A percentile compares a stretch with the other conserved stretches of the same genome.
phyloP scores from a whole-genome alignment of 2,888 invertebrate genomes.

The Oegoconia quadripuncta region DNA sequence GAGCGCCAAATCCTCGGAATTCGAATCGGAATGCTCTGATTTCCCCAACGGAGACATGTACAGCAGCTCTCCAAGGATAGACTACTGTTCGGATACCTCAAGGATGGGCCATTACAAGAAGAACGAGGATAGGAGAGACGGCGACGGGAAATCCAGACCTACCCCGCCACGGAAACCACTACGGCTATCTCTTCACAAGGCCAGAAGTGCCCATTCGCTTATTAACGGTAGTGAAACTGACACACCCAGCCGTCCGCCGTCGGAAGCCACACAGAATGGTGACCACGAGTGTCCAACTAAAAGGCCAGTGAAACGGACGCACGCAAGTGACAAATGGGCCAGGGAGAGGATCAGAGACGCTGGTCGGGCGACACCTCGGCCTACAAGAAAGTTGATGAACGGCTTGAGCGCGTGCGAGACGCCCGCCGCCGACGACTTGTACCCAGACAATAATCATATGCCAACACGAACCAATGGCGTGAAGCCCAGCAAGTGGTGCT shows the following conservation, averaged over 20 bases:
- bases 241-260: slow-evolving; percentile 46
- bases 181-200: slow-evolving; percentile 89
- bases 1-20: slow-evolving; percentile 86
- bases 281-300: slow-evolving; percentile 72
- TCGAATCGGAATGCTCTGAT: slow-evolving; percentile 85
- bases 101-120: slow-evolving; percentile 64
- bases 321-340: slow-evolving; percentile 54
- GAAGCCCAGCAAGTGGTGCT: slow-evolving; percentile 54
- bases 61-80: slow-evolving; percentile 62
- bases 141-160: slow-evolving; percentile 80
- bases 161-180: slow-evolving; percentile 92
- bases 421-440: slow-evolving; percentile 55
- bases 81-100: slow-evolving; percentile 80
- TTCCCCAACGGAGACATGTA: slow-evolving; percentile 67
- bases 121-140: slow-evolving; percentile 52
- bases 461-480: slow-evolving; percentile 35
- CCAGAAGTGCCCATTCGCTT: slow-evolving; percentile 89
- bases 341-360: slow-evolving; percentile 47
- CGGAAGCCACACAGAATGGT: slow-evolving; percentile 38
- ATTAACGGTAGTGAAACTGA: slow-evolving; percentile 68
- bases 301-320: slow-evolving; percentile 81
- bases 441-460: slow-evolving; percentile 48
- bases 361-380: slow-evolving; percentile 61
- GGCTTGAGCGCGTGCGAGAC: slow-evolving; percentile 37
- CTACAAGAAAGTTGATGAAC: slow-evolving; percentile 43